Conservation (phyloP, 2,888 invertebrate genomes). For the Shargacucullia verbasci region DNA sequence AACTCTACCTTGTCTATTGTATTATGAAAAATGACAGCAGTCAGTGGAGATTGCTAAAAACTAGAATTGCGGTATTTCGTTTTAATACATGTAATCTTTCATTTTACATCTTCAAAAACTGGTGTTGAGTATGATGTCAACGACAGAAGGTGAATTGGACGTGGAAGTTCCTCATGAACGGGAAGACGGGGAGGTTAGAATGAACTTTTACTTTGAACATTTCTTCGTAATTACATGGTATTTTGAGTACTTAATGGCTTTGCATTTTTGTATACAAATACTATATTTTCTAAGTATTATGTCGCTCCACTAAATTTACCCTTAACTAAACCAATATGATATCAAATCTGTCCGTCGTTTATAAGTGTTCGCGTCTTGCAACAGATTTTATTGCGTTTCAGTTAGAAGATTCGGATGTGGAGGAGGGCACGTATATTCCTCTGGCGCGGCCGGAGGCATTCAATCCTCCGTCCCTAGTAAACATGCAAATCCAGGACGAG, state of each 20-base stretch:
- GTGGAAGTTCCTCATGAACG: slow-evolving; percentile 89
- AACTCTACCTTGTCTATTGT: slow-evolving; percentile 56
- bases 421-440: slow-evolving; percentile 88
- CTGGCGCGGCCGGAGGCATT: slow-evolving; percentile 88
- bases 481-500: slow-evolving; percentile 89
- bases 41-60: slow-evolving; percentile 59
- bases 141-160: slow-evolving; percentile 90
- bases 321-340: too few species aligned
- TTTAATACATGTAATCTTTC: slow-evolving; percentile 73
- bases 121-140: slow-evolving; percentile 81
- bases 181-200: slow-evolving; percentile 91
- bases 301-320: neutral
- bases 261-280: slow-evolving; percentile 1
- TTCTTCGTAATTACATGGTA: slow-evolving; percentile 34
- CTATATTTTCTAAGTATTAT: neutral
- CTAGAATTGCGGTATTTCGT: slow-evolving; percentile 72
- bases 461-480: slow-evolving; percentile 84
- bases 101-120: slow-evolving; percentile 58
- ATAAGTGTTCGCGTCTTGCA: slow-evolving; percentile 38
- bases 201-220: slow-evolving; percentile 52
- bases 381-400: slow-evolving; percentile 60
- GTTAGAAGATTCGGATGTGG: slow-evolving; percentile 86
- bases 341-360: slow-evolving; percentile 22
- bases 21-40: slow-evolving; percentile 64
- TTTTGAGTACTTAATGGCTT: slow-evolving; percentile 17